Conservation (phyloP, 2,797 vertebrate genomes). For the Denticeps clupeoides region DNA sequence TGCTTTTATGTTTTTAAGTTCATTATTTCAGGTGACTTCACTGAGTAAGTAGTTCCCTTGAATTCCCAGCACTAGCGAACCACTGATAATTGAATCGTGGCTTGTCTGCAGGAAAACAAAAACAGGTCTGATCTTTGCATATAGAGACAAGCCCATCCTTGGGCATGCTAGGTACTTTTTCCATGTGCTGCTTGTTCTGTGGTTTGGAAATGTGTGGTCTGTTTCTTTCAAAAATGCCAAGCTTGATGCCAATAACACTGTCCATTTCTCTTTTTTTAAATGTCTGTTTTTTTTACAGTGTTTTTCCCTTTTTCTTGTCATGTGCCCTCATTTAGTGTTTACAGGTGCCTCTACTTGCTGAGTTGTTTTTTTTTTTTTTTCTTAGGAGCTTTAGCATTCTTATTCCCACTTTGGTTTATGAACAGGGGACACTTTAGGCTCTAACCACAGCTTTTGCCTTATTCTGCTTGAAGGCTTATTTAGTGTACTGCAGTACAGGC, state of each 20-base stretch:
- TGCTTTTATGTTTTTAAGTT: constrained; percentile 43
- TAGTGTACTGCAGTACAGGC: constrained; percentile 79
- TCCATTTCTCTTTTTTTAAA: constrained; percentile 59
- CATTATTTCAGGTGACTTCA: constrained; percentile 62
- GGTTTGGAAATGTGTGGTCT: constrained; percentile 77
- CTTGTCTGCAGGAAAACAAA: constrained; percentile 57
- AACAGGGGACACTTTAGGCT: constrained; percentile 78
- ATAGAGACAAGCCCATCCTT: constrained; percentile 61
- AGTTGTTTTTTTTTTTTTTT: constrained; percentile 49
- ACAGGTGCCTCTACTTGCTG: constrained; percentile 44
- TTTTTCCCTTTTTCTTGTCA: constrained; percentile 53
- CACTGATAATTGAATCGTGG: constrained; percentile 51
- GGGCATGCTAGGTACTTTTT: constrained; percentile 45
- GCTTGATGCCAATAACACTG: constrained; percentile 51
- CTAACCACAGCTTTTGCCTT: constrained; percentile 77
- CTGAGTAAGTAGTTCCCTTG: constrained; percentile 62
- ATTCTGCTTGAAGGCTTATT: constrained; percentile 92
- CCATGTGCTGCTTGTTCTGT: constrained; percentile 67
- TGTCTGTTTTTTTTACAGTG: constrained; percentile 55
- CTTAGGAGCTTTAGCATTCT: no score
- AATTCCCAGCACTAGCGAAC: constrained; percentile 40
- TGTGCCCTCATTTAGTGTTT: constrained; percentile 55
- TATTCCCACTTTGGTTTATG: constrained; percentile 33
- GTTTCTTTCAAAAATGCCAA: constrained; percentile 45
- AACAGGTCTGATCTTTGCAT: constrained; percentile 39